Evolutionary conservation across 1,140 invertebrate species (phyloP).

Genomic region (Camponotus pennsylvanicus): DNA sequence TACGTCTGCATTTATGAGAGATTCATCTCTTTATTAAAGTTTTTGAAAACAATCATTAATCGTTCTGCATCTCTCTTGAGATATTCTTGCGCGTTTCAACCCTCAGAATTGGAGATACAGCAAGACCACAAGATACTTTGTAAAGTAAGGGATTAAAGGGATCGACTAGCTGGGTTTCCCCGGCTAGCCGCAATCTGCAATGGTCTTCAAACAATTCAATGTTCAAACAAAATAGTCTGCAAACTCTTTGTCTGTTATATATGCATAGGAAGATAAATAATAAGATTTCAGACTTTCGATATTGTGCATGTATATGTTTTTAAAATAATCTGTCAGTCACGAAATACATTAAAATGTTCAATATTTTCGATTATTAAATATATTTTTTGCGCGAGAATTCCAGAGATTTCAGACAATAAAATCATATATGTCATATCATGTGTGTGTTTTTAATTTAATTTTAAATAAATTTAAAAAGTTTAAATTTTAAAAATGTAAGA

Average conservation of each 20-base stretch:
- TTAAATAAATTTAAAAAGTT: not conserved
- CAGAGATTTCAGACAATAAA: not conserved
- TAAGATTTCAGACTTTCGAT: not conserved
- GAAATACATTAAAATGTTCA: not conserved
- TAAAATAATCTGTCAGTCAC: not conserved
- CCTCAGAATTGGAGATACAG: conserved; percentile 2
- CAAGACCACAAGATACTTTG: conserved; percentile 3
- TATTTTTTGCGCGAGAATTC: not conserved
- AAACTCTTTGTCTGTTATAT: not conserved
- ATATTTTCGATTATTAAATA: conserved; percentile 1
- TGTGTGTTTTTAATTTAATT: not conserved
- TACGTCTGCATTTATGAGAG: not conserved
- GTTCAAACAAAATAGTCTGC: conserved; percentile 6
- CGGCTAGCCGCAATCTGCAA: not conserved
- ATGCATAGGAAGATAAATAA: not conserved
- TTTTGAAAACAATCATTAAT: not conserved
- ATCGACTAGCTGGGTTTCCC: not conserved
- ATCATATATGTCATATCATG: too few species aligned
- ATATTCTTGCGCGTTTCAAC: not conserved
- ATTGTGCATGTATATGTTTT: not conserved
- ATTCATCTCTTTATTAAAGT: not conserved
- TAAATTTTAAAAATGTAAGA: not conserved
- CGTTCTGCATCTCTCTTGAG: not conserved
- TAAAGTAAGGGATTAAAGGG: not conserved
- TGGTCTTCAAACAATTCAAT: not conserved